phyloP scores from a whole-genome alignment of 2,888 invertebrate species.

The Sinopyrophorus schimmeli region DNA sequence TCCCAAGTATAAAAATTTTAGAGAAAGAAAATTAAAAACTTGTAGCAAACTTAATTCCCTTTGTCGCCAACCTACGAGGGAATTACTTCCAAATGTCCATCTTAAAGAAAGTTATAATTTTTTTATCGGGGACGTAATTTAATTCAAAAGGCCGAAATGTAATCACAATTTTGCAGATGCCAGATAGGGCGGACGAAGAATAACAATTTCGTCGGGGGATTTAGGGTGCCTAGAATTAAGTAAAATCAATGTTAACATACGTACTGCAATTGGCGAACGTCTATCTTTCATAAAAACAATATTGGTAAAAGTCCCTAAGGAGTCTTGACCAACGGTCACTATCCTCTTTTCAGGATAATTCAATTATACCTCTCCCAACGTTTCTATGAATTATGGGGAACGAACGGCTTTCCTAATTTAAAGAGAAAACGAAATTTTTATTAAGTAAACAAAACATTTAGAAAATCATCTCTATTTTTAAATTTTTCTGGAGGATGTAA shows the following conservation, averaged over 20 bases:
- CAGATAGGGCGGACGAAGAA: constrained; percentile 1
- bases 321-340: constrained; percentile 50
- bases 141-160: too few relatives aligned
- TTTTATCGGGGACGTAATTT: too few relatives aligned
- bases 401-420: neutral
- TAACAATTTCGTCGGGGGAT: neutral
- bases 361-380: constrained; percentile 40
- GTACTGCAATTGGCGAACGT: constrained; percentile 29
- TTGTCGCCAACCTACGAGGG: too few relatives aligned
- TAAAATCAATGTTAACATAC: constrained; percentile 31
- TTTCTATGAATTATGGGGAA: too few relatives aligned
- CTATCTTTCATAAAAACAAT: constrained; percentile 50
- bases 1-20: constrained; percentile 20
- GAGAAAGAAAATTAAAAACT: constrained; percentile 25
- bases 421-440: too few relatives aligned
- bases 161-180: neutral
- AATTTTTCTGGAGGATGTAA: too few relatives aligned
- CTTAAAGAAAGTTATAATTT: too few relatives aligned
- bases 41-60: neutral
- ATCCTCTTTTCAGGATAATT: constrained; percentile 53
- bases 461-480: neutral
- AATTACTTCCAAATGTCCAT: too few relatives aligned
- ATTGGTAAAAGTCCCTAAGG: constrained; percentile 43
- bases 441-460: neutral
- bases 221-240: constrained; percentile 18